These are phyloP conservation scores for Conus ventricosus DNA, from an alignment of 1,140 invertebrate genomes.

Conservation along the genomic window DNA sequence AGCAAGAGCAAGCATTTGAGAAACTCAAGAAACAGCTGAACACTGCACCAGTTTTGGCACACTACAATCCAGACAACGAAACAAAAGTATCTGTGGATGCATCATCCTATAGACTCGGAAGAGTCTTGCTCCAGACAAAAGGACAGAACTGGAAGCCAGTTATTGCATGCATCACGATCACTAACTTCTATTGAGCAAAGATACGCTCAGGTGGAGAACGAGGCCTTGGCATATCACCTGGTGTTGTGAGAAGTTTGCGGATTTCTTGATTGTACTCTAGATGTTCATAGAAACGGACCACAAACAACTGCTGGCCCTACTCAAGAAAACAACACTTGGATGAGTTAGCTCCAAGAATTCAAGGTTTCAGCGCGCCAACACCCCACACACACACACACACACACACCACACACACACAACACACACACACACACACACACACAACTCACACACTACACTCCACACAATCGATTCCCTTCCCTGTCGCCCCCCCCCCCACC, in stretches of 20 bases:
- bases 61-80: slow-evolving; percentile 32
- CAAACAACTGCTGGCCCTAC: slow-evolving; percentile 36
- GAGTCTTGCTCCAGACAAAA: slow-evolving; percentile 39
- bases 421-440: no score
- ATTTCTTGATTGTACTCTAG: slow-evolving; percentile 29
- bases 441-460: no score
- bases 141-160: slow-evolving; percentile 42
- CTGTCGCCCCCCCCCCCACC: no score
- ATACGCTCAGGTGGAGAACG: slow-evolving; percentile 56
- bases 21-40: neutral
- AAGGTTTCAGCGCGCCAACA: slow-evolving; percentile 12
- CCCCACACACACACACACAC: no score
- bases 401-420: no score
- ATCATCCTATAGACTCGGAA: slow-evolving; percentile 49
- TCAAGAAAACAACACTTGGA: slow-evolving; percentile 16
- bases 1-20: slow-evolving; percentile 35
- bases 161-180: slow-evolving; percentile 42
- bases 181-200: slow-evolving; percentile 51
- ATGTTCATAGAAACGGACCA: slow-evolving; percentile 41
- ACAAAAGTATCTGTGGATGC: slow-evolving; percentile 45
- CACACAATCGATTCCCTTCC: no score
- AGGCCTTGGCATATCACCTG: slow-evolving; percentile 40
- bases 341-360: slow-evolving; percentile 23
- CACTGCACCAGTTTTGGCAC: slow-evolving; percentile 32
- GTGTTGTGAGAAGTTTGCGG: slow-evolving; percentile 34